Evolutionary conservation across 2,113 vertebrate species (phyloP), one percentile per base, ranked within the genome.

Genomic region (Otolemur garnettii): DNA sequence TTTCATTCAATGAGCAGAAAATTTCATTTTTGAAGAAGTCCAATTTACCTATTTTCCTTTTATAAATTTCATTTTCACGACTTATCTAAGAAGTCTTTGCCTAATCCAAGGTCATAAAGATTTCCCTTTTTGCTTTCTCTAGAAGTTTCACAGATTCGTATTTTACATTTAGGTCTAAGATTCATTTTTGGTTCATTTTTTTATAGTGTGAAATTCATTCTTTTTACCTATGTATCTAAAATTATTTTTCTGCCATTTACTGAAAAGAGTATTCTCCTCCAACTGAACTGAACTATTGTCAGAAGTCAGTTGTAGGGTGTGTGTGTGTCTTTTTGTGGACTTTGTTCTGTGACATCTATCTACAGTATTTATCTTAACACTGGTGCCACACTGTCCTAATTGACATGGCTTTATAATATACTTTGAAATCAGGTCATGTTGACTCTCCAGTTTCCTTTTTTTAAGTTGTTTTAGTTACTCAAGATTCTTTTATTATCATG

Each of bases 11-110:
- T 87, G 5, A 57, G 12, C 24, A 69, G 33, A 75, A 45, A 3
- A 68, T 53, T 87, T 68, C 75, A 93, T 59, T 81, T 87, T 90
- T 88, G 26, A 66, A 50, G 14, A 88, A 80, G 26, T 74, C 6
- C 11, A 59, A n/a, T 42, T 53, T 38, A 60, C 55, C 18, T 30
- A 5, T 81, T 81, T 45, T 81, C 86, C 10, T 9, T 93, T 91
- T 13, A 60, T 38, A 75, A n/a, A 19, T 24, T 42, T 17, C 80
- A 28, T 68, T 33, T 68, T 96, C 18, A 78, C 79, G 33, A 89
- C 0, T 6, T 60, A 80, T 15, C 5, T n/a, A 84, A 60, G 72
- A 81, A 91, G 53, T 42, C 9, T 90, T 68, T 74, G 82, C 14
- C 28, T 96, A 81, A 66, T 2, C 7, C 11, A 69, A 30, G 35